Percentiles rank a stretch among this genome's conserved stretches.
phyloP scores from a whole-genome alignment of 30 jellyfish, hydroid and myxozoan species.

The Turritopsis dohrnii region DNA sequence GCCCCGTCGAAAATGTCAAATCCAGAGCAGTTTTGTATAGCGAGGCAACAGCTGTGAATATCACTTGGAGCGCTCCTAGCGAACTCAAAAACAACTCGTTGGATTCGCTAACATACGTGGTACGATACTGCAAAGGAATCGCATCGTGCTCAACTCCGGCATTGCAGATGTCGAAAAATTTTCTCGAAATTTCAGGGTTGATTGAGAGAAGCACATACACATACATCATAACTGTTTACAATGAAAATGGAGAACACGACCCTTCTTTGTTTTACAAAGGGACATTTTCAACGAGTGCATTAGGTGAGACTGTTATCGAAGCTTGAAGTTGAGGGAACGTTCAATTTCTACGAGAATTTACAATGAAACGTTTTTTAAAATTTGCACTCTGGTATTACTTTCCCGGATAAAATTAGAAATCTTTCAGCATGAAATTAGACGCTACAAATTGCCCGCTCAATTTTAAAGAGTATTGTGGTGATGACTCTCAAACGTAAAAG shows the following conservation, averaged over 20 bases:
- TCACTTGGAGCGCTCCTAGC: slow-evolving; percentile 14
- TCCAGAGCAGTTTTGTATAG: neutral
- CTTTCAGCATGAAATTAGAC: too few species aligned
- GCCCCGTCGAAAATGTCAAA: slow-evolving; percentile 10
- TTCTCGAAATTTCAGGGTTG: slow-evolving; percentile 4
- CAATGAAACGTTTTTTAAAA: too few species aligned
- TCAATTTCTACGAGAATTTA: too few species aligned
- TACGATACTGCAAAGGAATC: neutral
- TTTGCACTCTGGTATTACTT: too few species aligned
- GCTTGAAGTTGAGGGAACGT: too few species aligned
- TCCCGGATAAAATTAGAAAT: too few species aligned
- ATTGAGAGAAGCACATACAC: neutral
- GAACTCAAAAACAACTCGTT: slow-evolving; percentile 3
- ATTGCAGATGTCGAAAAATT: neutral
- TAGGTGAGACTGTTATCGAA: neutral
- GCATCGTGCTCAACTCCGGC: neutral
- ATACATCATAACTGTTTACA: neutral
- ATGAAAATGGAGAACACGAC: slow-evolving; percentile 9
- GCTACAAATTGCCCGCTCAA: too few species aligned
- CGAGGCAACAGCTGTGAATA: neutral
- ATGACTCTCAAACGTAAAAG: too few species aligned
- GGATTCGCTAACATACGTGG: neutral
- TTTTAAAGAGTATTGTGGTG: too few species aligned
- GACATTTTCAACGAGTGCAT: neutral
- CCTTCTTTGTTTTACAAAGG: neutral